Evolutionary conservation across 1,140 invertebrate species (phyloP), one percentile per base, ranked within the genome.

Genomic region (Maconellicoccus hirsutus): DNA sequence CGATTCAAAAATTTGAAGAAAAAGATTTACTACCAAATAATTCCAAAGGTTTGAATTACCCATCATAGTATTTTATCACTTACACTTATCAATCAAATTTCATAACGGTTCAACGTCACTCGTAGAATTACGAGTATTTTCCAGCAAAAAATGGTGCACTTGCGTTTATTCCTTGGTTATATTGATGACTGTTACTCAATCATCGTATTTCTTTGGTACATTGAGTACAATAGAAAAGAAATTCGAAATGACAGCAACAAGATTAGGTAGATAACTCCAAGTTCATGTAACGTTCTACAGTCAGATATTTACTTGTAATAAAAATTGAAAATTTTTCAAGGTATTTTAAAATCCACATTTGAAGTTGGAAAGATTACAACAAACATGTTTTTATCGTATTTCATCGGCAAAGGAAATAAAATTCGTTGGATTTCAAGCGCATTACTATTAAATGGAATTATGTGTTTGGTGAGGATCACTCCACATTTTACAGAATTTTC

Each of bases 181-280:
- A 87, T 0, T 86, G 87, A 73, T 83, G 88, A 66, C 88, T 89
- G 74, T 85, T 86, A n/a, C 87, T 89, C 73, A 85, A 86, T 72
- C 90, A 86, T 84, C 88, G 0, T 92, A 91, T 76, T 88, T 88
- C 72, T 87, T 87, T 75, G 88, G 88, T 10, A 89, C 87, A 4
- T 86, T 91, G 59, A 89, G 89, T 27, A 92, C 89, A 0, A 81
- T 92, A 26, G 89, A 92, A 77, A 91, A 91, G 76, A 82, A 89
- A 73, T 92, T 89, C 76, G 89, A 88, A 75, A 89, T 91, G 75
- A 86, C 88, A 0, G 89, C 87, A 6, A 84, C 86, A 78, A 87
- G 86, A 27, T 88, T 87, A 70, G 89, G 87, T 86, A 77, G 80
- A 26, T 38, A 63, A 59, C 52, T n/a, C 16, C 3, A 59, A 59